Conservation (phyloP, 2,113 vertebrate genomes). For the Siniperca chuatsi region DNA sequence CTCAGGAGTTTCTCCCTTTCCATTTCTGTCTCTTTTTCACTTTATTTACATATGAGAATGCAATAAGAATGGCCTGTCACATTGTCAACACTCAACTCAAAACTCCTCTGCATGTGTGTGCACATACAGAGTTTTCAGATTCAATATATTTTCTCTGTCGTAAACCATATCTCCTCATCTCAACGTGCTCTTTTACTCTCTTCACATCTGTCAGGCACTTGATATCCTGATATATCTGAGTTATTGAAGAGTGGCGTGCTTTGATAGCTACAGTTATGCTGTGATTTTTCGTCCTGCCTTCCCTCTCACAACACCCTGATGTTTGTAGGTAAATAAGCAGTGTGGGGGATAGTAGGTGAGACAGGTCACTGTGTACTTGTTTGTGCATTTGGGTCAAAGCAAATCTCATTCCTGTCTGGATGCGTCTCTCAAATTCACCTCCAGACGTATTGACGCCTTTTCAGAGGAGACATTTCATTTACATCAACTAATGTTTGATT, state of each 20-base stretch:
- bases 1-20: background rate
- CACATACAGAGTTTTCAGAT: slow-evolving; percentile 14
- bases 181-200: slow-evolving; percentile 24
- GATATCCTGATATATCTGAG: slow-evolving; percentile 56
- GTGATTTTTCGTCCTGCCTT: slow-evolving; percentile 42
- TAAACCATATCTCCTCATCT: slow-evolving; percentile 40
- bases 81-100: slow-evolving; percentile 5
- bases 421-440: slow-evolving; percentile 72
- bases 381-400: slow-evolving; percentile 52
- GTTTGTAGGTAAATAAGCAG: slow-evolving; percentile 14
- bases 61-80: slow-evolving; percentile 14
- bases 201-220: slow-evolving; percentile 52
- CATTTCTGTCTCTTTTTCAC: slow-evolving; percentile 8
- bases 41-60: slow-evolving; percentile 28
- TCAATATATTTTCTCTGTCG: slow-evolving; percentile 19
- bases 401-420: slow-evolving; percentile 60
- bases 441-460: slow-evolving; percentile 67
- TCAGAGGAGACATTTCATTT: slow-evolving; percentile 63
- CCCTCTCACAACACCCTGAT: background rate
- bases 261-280: slow-evolving; percentile 39
- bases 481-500: slow-evolving; percentile 26
- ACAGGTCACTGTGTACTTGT: slow-evolving; percentile 40
- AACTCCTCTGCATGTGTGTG: slow-evolving; percentile 14
- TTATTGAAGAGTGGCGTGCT: slow-evolving; percentile 53
- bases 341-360: slow-evolving; percentile 26